Evolutionary conservation across 2,797 vertebrate species (phyloP), one percentile per base, ranked within the genome.

Genomic region (Onychomys arenicola): DNA sequence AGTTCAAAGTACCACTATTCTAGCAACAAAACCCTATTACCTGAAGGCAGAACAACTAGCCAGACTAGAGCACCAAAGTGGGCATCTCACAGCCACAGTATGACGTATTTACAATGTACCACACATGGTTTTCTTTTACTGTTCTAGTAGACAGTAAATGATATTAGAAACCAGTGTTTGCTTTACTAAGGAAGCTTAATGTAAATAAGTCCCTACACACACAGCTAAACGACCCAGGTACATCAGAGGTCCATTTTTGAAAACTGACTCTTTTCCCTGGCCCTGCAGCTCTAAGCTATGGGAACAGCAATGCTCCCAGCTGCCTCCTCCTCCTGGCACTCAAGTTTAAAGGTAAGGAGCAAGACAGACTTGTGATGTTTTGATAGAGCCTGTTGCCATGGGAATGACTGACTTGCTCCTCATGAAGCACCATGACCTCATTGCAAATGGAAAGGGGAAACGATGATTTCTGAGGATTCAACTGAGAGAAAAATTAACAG

Each of bases 321-420:
- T 55, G 4, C 55, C 52, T 46, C 82, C 52, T 78, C 73, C 84
- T 83, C 43, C 81, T 67, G 10, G 11, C 14, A 82, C 81, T 93
- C 80, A 29, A 89, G 81, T 93, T 73, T 90, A 91, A 95, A 97
- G 82, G 93, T 91, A 96, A 92, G 87, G 89, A 84, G 59, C 87
- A 91, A 91, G 90, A 63, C 81, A 96, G 81, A 84, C 59, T 52
- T 71, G 89, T 93, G 81, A 96, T 93, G 87, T 93, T 96, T 81
- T 93, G 87, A 97, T 65, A 90, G 95, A 94, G 63, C 80, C 52
- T 65, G 97, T 96, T 98, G 95, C 95, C 97, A 98, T 97, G 97
- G 97, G 96, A 97, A 97, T 96, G 88, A 92, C 95, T 94, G 88
- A 46, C 92, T 97, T 89, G 52, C 76, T 97, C 96, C 88, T 97